phyloP scores from a whole-genome alignment of 2,797 vertebrate genomes.

The Astyanax mexicanus region DNA sequence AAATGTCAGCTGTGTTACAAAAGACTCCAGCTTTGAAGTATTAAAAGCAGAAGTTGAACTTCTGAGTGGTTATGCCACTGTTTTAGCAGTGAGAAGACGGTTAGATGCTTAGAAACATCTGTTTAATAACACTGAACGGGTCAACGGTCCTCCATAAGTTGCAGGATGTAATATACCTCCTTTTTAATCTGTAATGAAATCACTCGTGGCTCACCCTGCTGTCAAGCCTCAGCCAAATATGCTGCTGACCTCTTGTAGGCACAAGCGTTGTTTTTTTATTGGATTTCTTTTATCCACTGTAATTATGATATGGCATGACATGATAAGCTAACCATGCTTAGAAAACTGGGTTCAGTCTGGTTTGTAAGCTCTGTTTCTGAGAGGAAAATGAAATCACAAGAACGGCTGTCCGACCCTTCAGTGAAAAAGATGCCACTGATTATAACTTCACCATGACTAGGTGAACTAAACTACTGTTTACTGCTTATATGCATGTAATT shows the following conservation, averaged over 20 bases:
- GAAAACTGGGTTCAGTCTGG: too few relatives aligned
- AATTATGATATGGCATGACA: too few relatives aligned
- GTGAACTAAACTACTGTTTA: too few relatives aligned
- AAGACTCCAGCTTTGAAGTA: too few relatives aligned
- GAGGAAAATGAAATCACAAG: too few relatives aligned
- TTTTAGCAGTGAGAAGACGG: conserved; percentile 30
- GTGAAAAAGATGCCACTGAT: too few relatives aligned
- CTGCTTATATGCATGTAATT: too few relatives aligned
- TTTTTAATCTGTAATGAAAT: conserved; percentile 58
- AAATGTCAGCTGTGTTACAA: neutral
- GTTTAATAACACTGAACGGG: conserved; percentile 24
- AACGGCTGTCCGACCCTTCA: too few relatives aligned
- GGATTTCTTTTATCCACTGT: conserved; percentile 45
- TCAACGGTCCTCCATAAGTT: conserved; percentile 34
- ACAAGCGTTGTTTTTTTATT: conserved; percentile 44
- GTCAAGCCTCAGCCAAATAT: conserved; percentile 28
- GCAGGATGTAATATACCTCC: conserved; percentile 39
- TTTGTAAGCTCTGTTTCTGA: too few relatives aligned
- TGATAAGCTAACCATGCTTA: too few relatives aligned
- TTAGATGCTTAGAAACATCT: conserved; percentile 11
- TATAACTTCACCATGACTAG: too few relatives aligned
- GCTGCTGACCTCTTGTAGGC: conserved; percentile 23
- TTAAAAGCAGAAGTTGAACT: neutral
- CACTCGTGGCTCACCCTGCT: conserved; percentile 32
- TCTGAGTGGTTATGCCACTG: neutral